These are phyloP conservation scores for Drosophila histrio DNA, from an alignment of 2,888 invertebrate genomes.

Conservation along the genomic window DNA sequence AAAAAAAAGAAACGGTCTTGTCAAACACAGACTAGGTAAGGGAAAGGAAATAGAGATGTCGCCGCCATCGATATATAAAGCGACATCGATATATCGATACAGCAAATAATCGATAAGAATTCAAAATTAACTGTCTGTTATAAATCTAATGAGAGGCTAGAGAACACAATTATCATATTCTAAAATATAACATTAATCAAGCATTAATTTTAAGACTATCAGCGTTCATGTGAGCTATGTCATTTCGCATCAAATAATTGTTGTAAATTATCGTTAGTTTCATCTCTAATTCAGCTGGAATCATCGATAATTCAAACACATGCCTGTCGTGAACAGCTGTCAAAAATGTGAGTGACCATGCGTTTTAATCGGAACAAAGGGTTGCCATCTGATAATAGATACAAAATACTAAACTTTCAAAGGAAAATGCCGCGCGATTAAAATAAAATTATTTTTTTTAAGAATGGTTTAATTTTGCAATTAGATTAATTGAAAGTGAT, in stretches of 20 bases:
- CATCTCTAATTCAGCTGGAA: background rate
- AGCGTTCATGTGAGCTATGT: too few relatives aligned
- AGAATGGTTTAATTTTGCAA: too few relatives aligned
- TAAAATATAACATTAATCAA: background rate
- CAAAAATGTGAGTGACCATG: constrained; percentile 38
- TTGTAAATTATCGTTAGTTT: background rate
- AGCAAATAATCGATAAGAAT: constrained; percentile 15
- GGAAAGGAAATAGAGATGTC: constrained; percentile 57
- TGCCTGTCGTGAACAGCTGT: constrained; percentile 31
- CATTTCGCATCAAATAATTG: background rate
- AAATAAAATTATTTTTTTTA: too few relatives aligned
- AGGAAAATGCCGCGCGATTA: too few relatives aligned
- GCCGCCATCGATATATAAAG: constrained; percentile 8
- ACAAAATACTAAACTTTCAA: too few relatives aligned
- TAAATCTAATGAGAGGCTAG: background rate
- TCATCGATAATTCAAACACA: constrained; percentile 34
- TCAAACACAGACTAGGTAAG: constrained; percentile 53
- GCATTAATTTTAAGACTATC: too few relatives aligned
- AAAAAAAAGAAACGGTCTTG: constrained; percentile 80
- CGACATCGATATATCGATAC: constrained; percentile 12
- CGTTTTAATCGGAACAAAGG: constrained; percentile 10
- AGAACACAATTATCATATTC: background rate
- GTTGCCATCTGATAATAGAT: constrained; percentile 37
- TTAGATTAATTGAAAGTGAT: too few relatives aligned
- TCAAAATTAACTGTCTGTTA: background rate